phyloP scores from a whole-genome alignment of 2,113 vertebrate species.

The Crotophaga sulcirostris region DNA sequence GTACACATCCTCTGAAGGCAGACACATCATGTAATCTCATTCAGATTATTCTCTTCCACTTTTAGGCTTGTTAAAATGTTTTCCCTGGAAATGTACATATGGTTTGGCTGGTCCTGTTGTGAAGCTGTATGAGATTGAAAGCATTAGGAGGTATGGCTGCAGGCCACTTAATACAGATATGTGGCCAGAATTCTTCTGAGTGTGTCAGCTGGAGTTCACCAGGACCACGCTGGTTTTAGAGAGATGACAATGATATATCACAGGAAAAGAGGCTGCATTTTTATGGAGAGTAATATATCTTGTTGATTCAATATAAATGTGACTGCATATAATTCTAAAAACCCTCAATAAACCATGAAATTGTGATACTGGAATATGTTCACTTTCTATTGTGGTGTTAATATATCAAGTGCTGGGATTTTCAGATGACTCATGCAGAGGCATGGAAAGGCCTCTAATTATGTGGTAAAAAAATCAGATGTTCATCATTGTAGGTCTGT shows the following conservation, averaged over 20 bases:
- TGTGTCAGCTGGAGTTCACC: neutral
- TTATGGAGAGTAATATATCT: neutral
- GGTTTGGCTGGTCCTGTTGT: neutral
- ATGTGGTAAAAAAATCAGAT: neutral
- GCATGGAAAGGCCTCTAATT: neutral
- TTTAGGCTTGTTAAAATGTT: neutral
- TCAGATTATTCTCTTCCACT: neutral
- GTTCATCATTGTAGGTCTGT: neutral
- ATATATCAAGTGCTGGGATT: neutral
- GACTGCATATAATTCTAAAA: neutral
- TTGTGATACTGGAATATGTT: neutral
- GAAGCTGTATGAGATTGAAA: neutral
- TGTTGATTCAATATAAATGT: neutral
- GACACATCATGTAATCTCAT: rapidly evolving
- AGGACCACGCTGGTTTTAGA: neutral
- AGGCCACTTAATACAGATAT: neutral
- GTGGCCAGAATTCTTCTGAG: neutral
- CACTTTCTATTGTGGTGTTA: neutral
- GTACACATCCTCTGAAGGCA: neutral
- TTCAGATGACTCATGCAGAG: neutral
- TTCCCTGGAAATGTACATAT: neutral
- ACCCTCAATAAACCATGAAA: neutral
- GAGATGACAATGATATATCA: neutral
- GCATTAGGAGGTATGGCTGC: neutral
- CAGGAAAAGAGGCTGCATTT: neutral